Base-by-base conservation (phyloP, 2,797 vertebrate species). In the Coranthus polyacanthus region DNA sequence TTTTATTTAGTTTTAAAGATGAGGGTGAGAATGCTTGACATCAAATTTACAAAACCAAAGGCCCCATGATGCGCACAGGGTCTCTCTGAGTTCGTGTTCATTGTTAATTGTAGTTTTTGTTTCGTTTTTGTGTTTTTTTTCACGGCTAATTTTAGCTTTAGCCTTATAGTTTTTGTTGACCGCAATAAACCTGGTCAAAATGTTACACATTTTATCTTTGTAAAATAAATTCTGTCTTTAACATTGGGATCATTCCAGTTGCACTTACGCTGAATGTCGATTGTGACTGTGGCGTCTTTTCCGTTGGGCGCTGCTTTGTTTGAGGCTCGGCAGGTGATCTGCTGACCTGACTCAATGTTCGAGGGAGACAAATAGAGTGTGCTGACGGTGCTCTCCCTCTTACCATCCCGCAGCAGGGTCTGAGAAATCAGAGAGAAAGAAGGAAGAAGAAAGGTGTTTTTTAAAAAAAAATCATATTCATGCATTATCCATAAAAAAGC, bases 261-360 rank as follows among this genome's bases (percentile, higher is more conserved):
- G 21, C 22, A 94, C 96, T 97, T 90, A 97, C 96, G 96, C 62
- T 97, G 96, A 75, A 97, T 96, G 77, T 97, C 95, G 0, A 97
- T 95, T 72, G 95, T 97, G 86, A 96, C 95, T 0, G 93, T 94
- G 0, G 95, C 93, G 82, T 97, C 96, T 74, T 97, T 97, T 24
- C 96, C 96, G 0, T 91, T 88, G 0, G 96, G 96, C 18, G 94
- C 89, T 5, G 96, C 96, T 84, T 96, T 96, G 92, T 97, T 97
- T 56, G 95, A 95, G 29, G 96, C 96, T 0, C 95, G 87, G 81
- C 96, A 97, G 60, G 95, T 89, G n/a, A 97, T 95, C 66, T 84
- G 93, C 85, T 97, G 96, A 1, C 96, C 96, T 0, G 94, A 96
- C 84, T 96, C 95, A 0, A 97, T 94, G 45, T 96, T 95, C 0